Conservation (phyloP, 2,888 invertebrate genomes). For the Nemurella pictetii region DNA sequence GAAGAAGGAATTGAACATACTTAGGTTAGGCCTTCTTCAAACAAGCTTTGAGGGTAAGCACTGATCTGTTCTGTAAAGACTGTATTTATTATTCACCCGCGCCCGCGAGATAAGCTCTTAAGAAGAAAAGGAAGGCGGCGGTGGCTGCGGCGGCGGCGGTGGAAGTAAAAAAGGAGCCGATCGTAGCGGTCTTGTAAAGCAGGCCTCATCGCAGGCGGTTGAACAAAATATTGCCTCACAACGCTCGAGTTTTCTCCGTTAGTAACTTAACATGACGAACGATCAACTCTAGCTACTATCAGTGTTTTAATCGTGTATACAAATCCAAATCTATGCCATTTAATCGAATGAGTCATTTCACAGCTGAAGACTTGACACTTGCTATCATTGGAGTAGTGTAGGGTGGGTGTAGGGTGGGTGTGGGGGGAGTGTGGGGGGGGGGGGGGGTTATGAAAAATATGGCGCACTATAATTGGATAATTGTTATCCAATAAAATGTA, state of each 20-base stretch:
- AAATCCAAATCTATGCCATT: neutral
- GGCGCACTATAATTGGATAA: neutral
- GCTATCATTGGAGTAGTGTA: neutral
- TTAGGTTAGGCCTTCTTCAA: constrained; percentile 22
- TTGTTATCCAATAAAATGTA: neutral
- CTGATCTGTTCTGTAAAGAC: constrained; percentile 30
- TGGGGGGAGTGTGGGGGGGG: too few species aligned
- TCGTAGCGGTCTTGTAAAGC: neutral
- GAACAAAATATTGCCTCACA: neutral
- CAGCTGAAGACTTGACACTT: neutral
- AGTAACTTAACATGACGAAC: neutral
- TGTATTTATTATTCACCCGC: constrained; percentile 28
- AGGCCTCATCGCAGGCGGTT: neutral
- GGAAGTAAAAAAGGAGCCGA: constrained; percentile 13
- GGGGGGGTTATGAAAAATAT: neutral
- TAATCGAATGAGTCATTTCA: neutral
- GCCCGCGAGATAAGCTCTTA: constrained; percentile 26
- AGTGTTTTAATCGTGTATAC: neutral
- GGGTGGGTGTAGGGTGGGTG: too few species aligned
- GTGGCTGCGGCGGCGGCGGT: too few species aligned
- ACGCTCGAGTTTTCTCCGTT: too few species aligned
- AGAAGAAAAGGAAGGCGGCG: constrained; percentile 37
- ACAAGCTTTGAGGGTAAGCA: constrained; percentile 29
- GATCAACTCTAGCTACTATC: neutral
- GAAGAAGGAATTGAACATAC: constrained; percentile 24